A percentile compares a stretch with the other conserved stretches of the same genome.
These are phyloP conservation scores for Danionella cerebrum DNA, from an alignment of 2,113 vertebrate species.

Conservation along the genomic window DNA sequence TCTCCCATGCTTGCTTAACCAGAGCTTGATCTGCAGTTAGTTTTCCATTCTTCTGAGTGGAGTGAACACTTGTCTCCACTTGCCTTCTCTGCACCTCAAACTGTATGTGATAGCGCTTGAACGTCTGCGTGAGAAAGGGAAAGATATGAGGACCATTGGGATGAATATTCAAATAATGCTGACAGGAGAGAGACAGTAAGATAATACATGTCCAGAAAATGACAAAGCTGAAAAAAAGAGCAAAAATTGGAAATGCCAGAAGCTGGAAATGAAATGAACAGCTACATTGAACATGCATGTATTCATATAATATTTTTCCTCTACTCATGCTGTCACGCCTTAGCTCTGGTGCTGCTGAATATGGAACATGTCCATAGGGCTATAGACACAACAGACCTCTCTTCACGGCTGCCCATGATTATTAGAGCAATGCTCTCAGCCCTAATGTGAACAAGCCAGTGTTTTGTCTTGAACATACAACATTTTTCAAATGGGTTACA, in stretches of 20 bases:
- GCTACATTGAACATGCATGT: conserved; percentile 29
- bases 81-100: conserved; percentile 88
- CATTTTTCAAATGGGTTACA: no score
- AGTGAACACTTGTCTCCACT: conserved; percentile 75
- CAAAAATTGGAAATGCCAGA: not conserved
- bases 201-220: not conserved
- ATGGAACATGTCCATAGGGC: conserved; percentile 54
- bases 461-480: not conserved
- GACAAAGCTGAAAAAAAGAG: not conserved
- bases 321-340: conserved; percentile 21
- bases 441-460: not conserved
- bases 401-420: conserved; percentile 56
- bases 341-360: conserved; percentile 44
- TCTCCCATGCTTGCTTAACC: conserved; percentile 92
- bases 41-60: conserved; percentile 80
- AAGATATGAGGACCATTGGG: not conserved
- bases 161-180: not conserved
- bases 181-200: not conserved
- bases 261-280: conserved; percentile 5
- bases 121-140: conserved; percentile 61
- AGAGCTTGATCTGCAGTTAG: conserved; percentile 90
- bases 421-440: conserved; percentile 49
- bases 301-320: conserved; percentile 22
- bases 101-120: conserved; percentile 83
- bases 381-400: conserved; percentile 49